phyloP scores from a whole-genome alignment of 2,888 invertebrate genomes.

The Pecten maximus region DNA sequence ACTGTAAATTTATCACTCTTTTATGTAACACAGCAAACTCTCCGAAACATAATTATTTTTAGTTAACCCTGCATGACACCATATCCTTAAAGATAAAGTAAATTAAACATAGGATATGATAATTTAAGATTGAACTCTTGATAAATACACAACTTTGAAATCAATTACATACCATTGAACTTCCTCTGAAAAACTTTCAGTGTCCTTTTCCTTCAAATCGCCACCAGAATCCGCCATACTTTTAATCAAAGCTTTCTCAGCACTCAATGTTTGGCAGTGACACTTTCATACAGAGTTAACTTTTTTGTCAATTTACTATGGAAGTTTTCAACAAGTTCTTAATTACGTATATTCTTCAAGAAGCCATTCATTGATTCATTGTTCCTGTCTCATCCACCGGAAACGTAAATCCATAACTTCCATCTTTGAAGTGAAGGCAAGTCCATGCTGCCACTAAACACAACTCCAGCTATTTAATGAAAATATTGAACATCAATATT shows the following conservation, averaged over 20 bases:
- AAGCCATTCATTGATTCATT: not conserved
- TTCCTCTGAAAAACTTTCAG: not conserved
- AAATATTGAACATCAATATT: constrained; percentile 3
- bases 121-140: no score
- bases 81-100: no score
- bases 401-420: not conserved
- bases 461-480: not conserved
- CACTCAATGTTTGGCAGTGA: not conserved
- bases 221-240: not conserved
- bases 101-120: no score
- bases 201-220: not conserved
- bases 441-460: not conserved
- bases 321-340: not conserved
- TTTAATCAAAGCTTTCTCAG: not conserved
- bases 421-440: not conserved
- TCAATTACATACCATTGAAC: not conserved
- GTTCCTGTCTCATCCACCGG: not conserved
- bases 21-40: no score
- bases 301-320: not conserved
- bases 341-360: not conserved
- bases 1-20: no score
- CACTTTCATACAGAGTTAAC: not conserved
- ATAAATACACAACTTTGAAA: no score
- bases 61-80: no score
- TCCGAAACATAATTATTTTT: no score